Percentiles rank a stretch among this genome's conserved stretches.
These are phyloP conservation scores for Planococcus citri DNA, from an alignment of 1,140 invertebrate genomes.

Conservation along the genomic window DNA sequence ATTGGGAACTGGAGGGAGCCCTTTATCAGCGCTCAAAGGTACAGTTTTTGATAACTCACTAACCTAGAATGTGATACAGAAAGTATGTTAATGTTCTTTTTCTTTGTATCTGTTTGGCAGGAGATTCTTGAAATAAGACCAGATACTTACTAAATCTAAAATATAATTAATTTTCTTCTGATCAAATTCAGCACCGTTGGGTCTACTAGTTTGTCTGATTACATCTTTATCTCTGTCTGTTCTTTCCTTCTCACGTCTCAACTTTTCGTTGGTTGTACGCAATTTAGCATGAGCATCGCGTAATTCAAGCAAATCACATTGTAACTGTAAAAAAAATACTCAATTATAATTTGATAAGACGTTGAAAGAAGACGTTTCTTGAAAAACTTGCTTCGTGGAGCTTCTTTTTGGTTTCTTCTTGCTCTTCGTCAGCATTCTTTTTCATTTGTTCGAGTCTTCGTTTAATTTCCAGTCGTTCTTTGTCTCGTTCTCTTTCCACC, in stretches of 20 bases:
- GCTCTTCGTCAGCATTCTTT: conserved; percentile 71
- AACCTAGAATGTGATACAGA: not conserved
- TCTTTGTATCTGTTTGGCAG: too few relatives aligned
- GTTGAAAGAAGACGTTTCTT: not conserved
- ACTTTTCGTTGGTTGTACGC: conserved; percentile 80
- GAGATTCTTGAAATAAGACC: conserved; percentile 4
- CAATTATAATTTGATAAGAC: not conserved
- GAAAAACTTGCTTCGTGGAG: conserved; percentile 40
- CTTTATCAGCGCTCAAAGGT: not conserved
- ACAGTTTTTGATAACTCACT: not conserved
- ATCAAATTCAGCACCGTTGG: conserved; percentile 43
- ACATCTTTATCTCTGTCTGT: conserved; percentile 70
- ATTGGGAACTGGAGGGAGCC: not conserved
- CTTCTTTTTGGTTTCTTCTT: conserved; percentile 76
- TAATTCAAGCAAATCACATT: conserved; percentile 74
- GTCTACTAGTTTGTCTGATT: conserved; percentile 39
- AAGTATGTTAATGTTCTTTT: too few relatives aligned
- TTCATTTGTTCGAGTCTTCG: conserved; percentile 72
- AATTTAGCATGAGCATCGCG: conserved; percentile 82
- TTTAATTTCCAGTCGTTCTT: conserved; percentile 74
- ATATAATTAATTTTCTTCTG: conserved; percentile 51
- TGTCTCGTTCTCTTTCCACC: conserved; percentile 74
- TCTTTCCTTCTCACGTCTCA: conserved; percentile 71
- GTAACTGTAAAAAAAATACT: conserved; percentile 44
- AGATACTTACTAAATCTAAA: conserved; percentile 25